These are phyloP conservation scores for Alviniconcha marisindica DNA, from an alignment of 1,140 invertebrate species.

Conservation along the genomic window DNA sequence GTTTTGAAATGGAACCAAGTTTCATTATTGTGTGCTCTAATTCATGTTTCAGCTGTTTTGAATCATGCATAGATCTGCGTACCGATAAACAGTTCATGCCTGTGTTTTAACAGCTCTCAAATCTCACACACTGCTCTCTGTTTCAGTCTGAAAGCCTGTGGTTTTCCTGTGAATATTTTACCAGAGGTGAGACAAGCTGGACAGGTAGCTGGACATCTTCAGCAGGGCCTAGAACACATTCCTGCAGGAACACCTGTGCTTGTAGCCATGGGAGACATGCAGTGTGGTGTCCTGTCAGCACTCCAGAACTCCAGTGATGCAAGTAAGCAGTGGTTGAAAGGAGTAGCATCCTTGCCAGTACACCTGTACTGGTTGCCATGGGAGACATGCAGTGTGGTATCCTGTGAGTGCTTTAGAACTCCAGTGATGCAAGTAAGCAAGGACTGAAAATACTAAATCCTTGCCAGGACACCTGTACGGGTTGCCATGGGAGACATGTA, in stretches of 20 bases:
- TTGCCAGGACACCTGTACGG: conserved; percentile 83
- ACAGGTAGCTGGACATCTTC: conserved; percentile 82
- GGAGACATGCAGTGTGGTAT: conserved; percentile 92
- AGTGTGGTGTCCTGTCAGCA: conserved; percentile 89
- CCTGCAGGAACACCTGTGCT: conserved; percentile 84
- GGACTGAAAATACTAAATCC: conserved; percentile 80
- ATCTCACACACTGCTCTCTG: neutral
- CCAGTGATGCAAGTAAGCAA: conserved; percentile 78
- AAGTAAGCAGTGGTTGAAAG: conserved; percentile 76
- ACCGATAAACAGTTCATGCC: neutral
- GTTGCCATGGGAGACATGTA: conserved; percentile 89
- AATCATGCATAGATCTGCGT: neutral
- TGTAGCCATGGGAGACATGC: conserved; percentile 88
- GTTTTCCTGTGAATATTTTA: conserved; percentile 85
- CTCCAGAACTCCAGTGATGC: conserved; percentile 79
- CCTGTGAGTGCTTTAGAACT: conserved; percentile 83
- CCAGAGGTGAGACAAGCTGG: conserved; percentile 84
- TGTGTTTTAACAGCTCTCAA: neutral
- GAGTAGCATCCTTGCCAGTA: conserved; percentile 86
- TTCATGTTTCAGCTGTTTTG: neutral
- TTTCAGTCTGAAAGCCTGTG: conserved; percentile 64
- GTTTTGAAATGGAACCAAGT: too few relatives aligned
- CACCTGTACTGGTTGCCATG: conserved; percentile 83
- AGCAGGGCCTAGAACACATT: conserved; percentile 85
- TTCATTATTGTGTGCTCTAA: too few relatives aligned